A percentile compares a stretch with the other conserved stretches of the same genome.
phyloP scores from a whole-genome alignment of 1,140 invertebrate species.

The Leptoteleia sp. region DNA sequence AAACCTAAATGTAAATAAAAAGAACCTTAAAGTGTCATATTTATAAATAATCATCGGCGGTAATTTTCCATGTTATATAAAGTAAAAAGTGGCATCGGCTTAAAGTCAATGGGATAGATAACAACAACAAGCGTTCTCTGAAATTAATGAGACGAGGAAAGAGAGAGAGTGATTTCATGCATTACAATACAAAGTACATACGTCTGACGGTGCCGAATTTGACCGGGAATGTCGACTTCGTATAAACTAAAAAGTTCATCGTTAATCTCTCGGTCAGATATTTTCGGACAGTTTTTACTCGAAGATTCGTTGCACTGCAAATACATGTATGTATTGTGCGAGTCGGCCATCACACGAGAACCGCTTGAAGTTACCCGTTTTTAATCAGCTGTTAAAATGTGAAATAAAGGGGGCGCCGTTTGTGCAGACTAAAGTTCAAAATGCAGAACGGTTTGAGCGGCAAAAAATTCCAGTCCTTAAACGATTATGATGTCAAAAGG shows the following conservation, averaged over 20 bases:
- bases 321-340: slow-evolving; percentile 33
- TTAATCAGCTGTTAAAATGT: slow-evolving; percentile 32
- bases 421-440: no score
- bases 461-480: no score
- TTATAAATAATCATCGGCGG: slow-evolving; percentile 6
- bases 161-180: slow-evolving; percentile 1
- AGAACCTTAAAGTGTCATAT: no score
- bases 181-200: slow-evolving; percentile 63
- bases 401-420: no score
- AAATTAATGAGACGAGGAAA: slow-evolving; percentile 2
- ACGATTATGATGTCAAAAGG: no score
- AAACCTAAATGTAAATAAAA: no score
- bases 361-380: slow-evolving; percentile 20
- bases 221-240: slow-evolving; percentile 67
- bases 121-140: slow-evolving; percentile 48
- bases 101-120: slow-evolving; percentile 6
- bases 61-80: slow-evolving; percentile 44
- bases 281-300: not conserved
- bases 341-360: slow-evolving; percentile 47
- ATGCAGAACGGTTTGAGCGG: no score
- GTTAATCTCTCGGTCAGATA: slow-evolving; percentile 6
- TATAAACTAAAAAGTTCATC: slow-evolving; percentile 74
- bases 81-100: slow-evolving; percentile 24
- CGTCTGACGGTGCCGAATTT: slow-evolving; percentile 68
- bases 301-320: slow-evolving; percentile 8